Conservation (phyloP, 1,140 invertebrate genomes). For the Drosophila grimshawi region DNA sequence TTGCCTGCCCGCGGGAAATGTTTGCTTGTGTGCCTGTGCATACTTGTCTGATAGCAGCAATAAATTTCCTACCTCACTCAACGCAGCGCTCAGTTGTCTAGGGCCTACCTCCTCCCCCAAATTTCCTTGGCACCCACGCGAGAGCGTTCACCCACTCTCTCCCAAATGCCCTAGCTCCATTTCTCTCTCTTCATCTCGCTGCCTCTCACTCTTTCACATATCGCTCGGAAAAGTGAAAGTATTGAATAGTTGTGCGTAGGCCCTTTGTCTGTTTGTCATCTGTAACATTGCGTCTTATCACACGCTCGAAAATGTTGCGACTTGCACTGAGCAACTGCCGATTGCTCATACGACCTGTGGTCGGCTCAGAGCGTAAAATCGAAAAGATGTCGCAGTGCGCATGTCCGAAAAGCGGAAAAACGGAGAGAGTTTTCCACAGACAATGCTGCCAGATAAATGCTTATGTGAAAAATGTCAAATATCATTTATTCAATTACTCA, state of each 20-base stretch:
- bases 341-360: constrained; percentile 73
- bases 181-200: constrained; percentile 4
- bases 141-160: neutral
- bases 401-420: constrained; percentile 56
- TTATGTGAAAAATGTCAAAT: constrained; percentile 6
- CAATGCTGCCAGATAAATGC: constrained; percentile 65
- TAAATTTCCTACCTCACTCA: constrained; percentile 82
- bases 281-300: constrained; percentile 64
- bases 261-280: constrained; percentile 15
- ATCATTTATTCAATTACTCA: neutral
- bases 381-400: constrained; percentile 39
- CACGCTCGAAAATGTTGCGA: constrained; percentile 76
- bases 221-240: constrained; percentile 66
- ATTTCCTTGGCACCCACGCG: constrained; percentile 25
- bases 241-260: constrained; percentile 30
- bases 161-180: neutral
- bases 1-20: constrained; percentile 31
- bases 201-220: neutral
- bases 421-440: constrained; percentile 62
- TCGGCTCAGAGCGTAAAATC: constrained; percentile 19
- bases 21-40: neutral
- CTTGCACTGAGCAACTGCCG: constrained; percentile 33
- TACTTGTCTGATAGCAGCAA: constrained; percentile 65
- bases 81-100: constrained; percentile 71
- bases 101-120: constrained; percentile 52